Conservation (phyloP, 2,113 vertebrate genomes). For the Toxostoma redivivum region DNA sequence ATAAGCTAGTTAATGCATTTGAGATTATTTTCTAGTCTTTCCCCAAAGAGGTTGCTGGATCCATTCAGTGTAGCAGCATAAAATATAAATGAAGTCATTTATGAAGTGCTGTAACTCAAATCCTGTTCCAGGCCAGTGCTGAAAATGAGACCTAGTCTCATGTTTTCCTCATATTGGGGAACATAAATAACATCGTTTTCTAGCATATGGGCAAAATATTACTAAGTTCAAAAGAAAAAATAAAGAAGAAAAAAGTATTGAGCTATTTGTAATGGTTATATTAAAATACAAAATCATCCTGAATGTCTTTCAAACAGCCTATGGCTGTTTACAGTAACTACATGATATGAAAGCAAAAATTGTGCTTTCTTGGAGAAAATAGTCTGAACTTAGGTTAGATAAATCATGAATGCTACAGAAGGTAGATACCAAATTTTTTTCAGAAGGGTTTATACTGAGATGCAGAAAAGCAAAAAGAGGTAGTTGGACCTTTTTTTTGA, state of each 20-base stretch:
- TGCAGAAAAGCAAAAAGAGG: background rate
- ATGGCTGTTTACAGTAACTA: background rate
- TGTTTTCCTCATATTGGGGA: background rate
- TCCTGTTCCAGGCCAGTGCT: background rate
- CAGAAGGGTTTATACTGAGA: background rate
- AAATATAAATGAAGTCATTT: conserved; percentile 66
- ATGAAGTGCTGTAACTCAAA: conserved; percentile 53
- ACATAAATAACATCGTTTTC: conserved; percentile 34
- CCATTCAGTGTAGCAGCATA: background rate
- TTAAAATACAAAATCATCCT: background rate
- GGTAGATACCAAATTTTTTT: background rate
- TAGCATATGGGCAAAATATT: conserved; percentile 9
- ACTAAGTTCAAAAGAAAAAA: background rate
- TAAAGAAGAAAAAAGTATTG: background rate
- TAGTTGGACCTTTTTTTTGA: background rate
- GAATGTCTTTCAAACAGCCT: background rate
- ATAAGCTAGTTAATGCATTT: background rate
- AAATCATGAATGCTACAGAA: background rate
- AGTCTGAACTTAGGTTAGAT: background rate
- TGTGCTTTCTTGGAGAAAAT: background rate
- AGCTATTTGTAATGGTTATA: background rate
- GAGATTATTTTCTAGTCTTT: conserved; percentile 23
- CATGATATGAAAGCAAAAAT: background rate
- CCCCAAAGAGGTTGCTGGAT: background rate
- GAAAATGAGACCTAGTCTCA: conserved; percentile 33